A percentile compares a stretch with the other conserved stretches of the same genome.
phyloP scores from a whole-genome alignment of 1,140 invertebrate species.

The Drosophila micromelanica region DNA sequence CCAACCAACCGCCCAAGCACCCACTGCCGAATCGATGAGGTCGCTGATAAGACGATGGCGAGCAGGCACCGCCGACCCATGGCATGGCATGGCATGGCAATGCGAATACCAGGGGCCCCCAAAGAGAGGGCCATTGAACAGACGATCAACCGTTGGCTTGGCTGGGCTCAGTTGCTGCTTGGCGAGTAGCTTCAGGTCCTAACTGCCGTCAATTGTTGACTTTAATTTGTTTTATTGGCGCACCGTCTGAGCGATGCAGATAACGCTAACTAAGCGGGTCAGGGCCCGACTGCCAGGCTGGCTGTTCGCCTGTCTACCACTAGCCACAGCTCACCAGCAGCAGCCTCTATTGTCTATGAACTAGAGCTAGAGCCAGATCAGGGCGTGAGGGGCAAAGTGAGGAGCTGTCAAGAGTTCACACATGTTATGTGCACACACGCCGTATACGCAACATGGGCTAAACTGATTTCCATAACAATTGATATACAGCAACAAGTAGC shows the following conservation, averaged over 20 bases:
- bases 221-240: conserved; percentile 81
- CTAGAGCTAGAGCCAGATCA: not conserved
- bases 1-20: not conserved
- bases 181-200: conserved; percentile 79
- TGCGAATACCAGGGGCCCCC: not conserved
- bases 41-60: conserved; percentile 58
- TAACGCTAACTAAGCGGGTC: conserved; percentile 77
- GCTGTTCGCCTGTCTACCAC: conserved; percentile 3
- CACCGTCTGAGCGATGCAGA: conserved; percentile 54
- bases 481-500: conserved; percentile 63
- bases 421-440: conserved; percentile 64
- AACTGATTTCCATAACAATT: conserved; percentile 68
- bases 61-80: conserved; percentile 1
- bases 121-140: conserved; percentile 14
- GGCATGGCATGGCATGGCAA: conserved; percentile 15
- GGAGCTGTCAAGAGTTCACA: conserved; percentile 46
- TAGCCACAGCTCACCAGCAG: conserved; percentile 21
- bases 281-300: conserved; percentile 52
- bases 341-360: conserved; percentile 40
- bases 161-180: conserved; percentile 32
- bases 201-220: conserved; percentile 77
- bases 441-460: conserved; percentile 76
- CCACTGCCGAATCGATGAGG: conserved; percentile 51
- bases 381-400: not conserved
- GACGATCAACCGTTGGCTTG: conserved; percentile 16